Evolutionary conservation across 2,113 vertebrate species (phyloP).

Genomic region (Emydura subglobosa): DNA sequence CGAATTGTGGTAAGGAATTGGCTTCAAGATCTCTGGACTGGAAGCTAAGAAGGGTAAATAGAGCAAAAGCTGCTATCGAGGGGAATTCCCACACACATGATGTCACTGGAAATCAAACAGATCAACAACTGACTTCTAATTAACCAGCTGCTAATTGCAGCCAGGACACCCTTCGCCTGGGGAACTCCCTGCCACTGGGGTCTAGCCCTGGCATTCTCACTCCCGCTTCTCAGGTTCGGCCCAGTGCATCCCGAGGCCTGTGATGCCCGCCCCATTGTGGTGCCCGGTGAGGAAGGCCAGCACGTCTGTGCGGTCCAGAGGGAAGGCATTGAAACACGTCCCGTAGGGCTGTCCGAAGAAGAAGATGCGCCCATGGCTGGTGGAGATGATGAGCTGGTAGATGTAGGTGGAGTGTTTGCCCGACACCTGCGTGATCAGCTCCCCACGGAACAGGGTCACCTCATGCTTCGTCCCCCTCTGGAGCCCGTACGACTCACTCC

Average conservation of each 20-base stretch:
- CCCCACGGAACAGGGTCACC: neutral
- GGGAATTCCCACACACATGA: no score
- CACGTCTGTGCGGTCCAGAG: neutral
- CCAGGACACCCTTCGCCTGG: no score
- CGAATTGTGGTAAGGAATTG: no score
- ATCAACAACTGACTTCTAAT: no score
- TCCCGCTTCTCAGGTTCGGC: neutral
- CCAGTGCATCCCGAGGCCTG: constrained; percentile 33
- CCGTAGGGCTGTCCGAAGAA: constrained; percentile 7
- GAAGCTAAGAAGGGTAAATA: no score
- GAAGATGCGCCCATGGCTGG: neutral
- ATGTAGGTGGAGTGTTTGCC: neutral
- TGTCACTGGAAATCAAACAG: no score
- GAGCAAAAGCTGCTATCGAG: no score
- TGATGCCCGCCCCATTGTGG: neutral
- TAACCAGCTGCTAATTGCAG: no score
- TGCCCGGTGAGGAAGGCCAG: constrained; percentile 1
- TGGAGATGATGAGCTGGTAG: neutral
- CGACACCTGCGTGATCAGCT: neutral
- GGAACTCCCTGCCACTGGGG: no score
- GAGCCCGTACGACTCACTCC: no score
- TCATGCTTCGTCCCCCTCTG: neutral
- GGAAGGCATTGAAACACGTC: constrained; percentile 9
- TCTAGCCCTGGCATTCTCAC: no score
- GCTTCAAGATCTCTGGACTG: no score